A percentile compares a stretch with the other conserved stretches of the same genome.
phyloP scores from a whole-genome alignment of 2,888 invertebrate species.

The Scrobipalpa costella region DNA sequence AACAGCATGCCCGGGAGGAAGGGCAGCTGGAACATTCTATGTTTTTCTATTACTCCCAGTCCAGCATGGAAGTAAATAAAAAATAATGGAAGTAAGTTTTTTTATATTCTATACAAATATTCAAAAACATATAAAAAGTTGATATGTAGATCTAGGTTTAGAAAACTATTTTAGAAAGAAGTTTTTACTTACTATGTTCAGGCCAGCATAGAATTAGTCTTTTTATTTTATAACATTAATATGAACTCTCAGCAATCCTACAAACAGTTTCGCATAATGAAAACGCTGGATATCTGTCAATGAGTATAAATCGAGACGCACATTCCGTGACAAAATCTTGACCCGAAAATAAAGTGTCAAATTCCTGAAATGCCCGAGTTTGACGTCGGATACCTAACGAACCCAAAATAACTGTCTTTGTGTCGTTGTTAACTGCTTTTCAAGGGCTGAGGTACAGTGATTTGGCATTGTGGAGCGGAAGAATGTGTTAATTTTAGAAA shows the following conservation, averaged over 20 bases:
- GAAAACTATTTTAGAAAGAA: too few relatives aligned
- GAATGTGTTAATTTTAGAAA: not conserved
- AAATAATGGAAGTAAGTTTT: too few relatives aligned
- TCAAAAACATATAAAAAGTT: too few relatives aligned
- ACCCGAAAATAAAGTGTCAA: conserved; percentile 5
- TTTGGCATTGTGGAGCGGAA: not conserved
- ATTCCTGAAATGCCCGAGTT: not conserved
- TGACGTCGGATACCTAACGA: not conserved
- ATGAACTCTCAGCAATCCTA: too few relatives aligned
- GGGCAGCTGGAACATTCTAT: too few relatives aligned
- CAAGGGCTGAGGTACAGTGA: not conserved
- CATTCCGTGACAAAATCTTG: not conserved
- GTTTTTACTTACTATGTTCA: too few relatives aligned
- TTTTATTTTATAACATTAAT: not conserved
- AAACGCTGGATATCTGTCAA: conserved; percentile 10
- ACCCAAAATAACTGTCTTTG: not conserved
- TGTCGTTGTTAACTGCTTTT: not conserved
- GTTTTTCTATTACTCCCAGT: too few relatives aligned
- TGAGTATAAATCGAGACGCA: not conserved
- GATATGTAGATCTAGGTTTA: too few relatives aligned
- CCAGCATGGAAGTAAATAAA: too few relatives aligned
- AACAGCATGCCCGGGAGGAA: too few relatives aligned
- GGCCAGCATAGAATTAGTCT: too few relatives aligned
- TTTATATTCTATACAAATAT: too few relatives aligned
- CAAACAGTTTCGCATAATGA: not conserved